Evolutionary conservation across 2,797 vertebrate species (phyloP), one percentile per base, ranked within the genome.

Genomic region (Galago senegalensis): DNA sequence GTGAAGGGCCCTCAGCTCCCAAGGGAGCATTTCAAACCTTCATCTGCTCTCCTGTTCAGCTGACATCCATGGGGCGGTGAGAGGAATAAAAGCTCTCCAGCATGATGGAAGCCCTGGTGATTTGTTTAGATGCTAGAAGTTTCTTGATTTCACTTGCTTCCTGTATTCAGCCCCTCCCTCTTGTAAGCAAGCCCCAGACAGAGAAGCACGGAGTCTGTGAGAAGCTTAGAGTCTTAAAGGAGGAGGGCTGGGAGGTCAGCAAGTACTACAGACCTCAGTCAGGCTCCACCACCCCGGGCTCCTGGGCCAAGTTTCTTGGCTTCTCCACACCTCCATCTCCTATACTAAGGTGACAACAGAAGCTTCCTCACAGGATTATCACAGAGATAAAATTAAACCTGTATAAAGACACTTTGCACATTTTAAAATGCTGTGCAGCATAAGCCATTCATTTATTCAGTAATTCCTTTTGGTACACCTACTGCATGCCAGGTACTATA

Each of bases 1-100:
- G 67, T 18, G 27, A 90, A 81, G 90, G 46, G 81, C 87, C 53
- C 56, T 87, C 25, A 2, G 60, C 70, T 67, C 96, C 81, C 94
- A 20, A 29, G 60, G 61, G 92, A 89, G 61, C 31, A 16, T 46
- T 75, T 81, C 63, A 7, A 29, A 37, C 69, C 87, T 89, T 43
- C 31, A 49, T 73, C 83, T 34, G 46, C 56, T 83, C 4, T 7
- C 77, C 83, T 89, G 73, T 67, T 72, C 43, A 5, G 49, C 43
- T 60, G 75, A 43, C 1, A 18, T 56, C 65, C 2, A 3, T 5
- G 11, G 37, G 56, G 40, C 2, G 0, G 76, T 3, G 34, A 63
- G 46, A 88, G 61, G 60, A 72, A 7, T 43, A 1, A n/a, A 69
- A 31, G 31, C 43, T 63, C 21, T 56, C 63, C 43, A 69, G 49